Evolutionary conservation across 2,797 vertebrate species (phyloP), one percentile per base, ranked within the genome.

Genomic region (Molossus molossus): DNA sequence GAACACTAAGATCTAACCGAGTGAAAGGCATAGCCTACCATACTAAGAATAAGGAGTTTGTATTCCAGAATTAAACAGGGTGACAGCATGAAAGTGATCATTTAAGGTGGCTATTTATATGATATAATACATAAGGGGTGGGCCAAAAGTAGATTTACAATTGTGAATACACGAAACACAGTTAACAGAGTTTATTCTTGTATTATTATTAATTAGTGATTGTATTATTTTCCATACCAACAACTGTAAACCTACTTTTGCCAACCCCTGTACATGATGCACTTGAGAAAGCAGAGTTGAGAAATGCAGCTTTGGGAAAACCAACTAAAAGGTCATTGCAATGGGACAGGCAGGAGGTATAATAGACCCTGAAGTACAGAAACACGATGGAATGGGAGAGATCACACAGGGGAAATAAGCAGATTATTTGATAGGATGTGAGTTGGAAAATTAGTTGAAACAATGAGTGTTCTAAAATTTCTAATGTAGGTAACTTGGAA

Each of bases 31-130:
- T 50, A 60, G 17, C 17, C 21, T 72, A 53, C 23, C 48, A 33
- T 3, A 21, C 9, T 25, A 23, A 90, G 10, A 29, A 72, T 64
- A 13, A 86, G 14, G 10, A 53, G 9, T 81, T 69, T 92, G 2
- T 88, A 20, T 75, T 94, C 53, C n/a, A 53, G 55, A 67, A 75
- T 80, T 80, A 45, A 93, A 53, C 14, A 75, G 33, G 25, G 65
- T 86, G 45, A 60, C 25, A 18, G 60, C 70, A 70, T 77, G 25
- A 92, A 90, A 82, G 29, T 50, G 75, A 13, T 87, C 9, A 50
- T 87, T 94, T 91, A 75, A 65, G 25, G 67, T 88, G 69, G 10
- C 17, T 23, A 40, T 72, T 77, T 84, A n/a, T 58, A 6, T 45
- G 80, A 72, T 65, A 6, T 60, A 79, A 25, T 87, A 58, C 87